phyloP scores from a whole-genome alignment of 2,888 invertebrate genomes.

The Orthonychiurus folsomi region DNA sequence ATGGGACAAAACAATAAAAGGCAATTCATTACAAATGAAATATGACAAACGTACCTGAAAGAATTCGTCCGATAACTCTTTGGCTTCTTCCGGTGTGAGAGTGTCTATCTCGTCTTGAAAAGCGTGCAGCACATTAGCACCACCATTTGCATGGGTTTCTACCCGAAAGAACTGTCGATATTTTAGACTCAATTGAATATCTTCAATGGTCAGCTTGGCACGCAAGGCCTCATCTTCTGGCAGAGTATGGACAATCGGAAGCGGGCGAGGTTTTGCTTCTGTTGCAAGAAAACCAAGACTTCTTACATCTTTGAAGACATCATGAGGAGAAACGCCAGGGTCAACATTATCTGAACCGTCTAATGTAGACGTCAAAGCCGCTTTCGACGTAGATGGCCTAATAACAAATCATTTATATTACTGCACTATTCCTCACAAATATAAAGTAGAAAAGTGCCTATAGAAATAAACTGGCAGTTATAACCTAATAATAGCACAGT shows the following conservation, averaged over 20 bases:
- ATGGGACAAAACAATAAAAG: slow-evolving; percentile 3
- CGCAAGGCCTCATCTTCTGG: background rate
- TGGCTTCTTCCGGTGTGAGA: slow-evolving; percentile 53
- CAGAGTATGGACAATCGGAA: background rate
- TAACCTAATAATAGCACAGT: too few species aligned
- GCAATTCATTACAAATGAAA: background rate
- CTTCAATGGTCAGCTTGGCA: too few species aligned
- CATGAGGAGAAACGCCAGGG: too few species aligned
- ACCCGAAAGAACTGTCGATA: slow-evolving; percentile 68
- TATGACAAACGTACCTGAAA: slow-evolving; percentile 55
- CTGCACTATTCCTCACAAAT: too few species aligned
- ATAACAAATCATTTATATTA: too few species aligned
- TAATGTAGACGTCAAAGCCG: too few species aligned
- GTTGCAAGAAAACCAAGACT: background rate
- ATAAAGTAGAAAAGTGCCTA: too few species aligned
- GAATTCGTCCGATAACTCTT: slow-evolving; percentile 75
- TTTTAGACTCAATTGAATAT: slow-evolving; percentile 50
- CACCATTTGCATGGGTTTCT: slow-evolving; percentile 90
- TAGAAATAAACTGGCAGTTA: too few species aligned
- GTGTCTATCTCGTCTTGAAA: slow-evolving; percentile 82
- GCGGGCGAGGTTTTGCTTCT: background rate
- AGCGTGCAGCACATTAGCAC: slow-evolving; percentile 79
- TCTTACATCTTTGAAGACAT: background rate
- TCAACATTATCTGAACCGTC: too few species aligned
- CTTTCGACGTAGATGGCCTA: too few species aligned